Percentiles rank a stretch among this genome's conserved stretches.
These are phyloP conservation scores for Oligia latruncula DNA, from an alignment of 2,888 invertebrate species.

Conservation along the genomic window DNA sequence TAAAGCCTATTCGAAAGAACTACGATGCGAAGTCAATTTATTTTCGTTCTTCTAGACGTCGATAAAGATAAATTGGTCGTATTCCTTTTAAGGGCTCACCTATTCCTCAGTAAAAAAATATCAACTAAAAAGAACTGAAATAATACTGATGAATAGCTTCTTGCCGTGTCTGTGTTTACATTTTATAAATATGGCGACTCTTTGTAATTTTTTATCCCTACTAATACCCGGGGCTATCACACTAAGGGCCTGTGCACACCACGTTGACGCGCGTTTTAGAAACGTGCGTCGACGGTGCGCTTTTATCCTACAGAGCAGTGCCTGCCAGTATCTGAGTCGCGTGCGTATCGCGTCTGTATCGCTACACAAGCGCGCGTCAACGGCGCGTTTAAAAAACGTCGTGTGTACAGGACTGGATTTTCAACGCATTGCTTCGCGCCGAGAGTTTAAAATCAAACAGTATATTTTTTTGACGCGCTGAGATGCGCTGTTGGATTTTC, in stretches of 20 bases:
- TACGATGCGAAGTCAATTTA: slow-evolving; percentile 58
- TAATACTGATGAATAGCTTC: slow-evolving; percentile 43
- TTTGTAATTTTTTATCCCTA: not conserved
- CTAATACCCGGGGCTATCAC: no score
- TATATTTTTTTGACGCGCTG: no score
- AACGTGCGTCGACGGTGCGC: no score
- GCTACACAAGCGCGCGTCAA: no score
- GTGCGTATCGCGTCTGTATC: no score
- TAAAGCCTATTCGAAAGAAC: slow-evolving; percentile 39
- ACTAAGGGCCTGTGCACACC: no score
- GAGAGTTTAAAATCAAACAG: not conserved
- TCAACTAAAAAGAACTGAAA: slow-evolving; percentile 41
- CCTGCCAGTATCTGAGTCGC: no score
- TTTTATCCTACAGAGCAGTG: no score
- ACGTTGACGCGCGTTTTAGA: no score
- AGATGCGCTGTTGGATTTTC: no score
- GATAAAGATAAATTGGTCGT: slow-evolving; percentile 63
- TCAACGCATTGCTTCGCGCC: not conserved
- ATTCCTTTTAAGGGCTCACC: slow-evolving; percentile 53
- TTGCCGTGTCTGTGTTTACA: slow-evolving; percentile 11
- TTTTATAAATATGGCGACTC: not conserved
- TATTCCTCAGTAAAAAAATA: slow-evolving; percentile 33
- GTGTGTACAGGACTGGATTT: no score
- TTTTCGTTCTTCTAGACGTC: slow-evolving; percentile 59
- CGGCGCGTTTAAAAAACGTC: no score